Evolutionary conservation across 2,888 invertebrate species (phyloP), one percentile per base, ranked within the genome.

Genomic region (Norana najaformis): DNA sequence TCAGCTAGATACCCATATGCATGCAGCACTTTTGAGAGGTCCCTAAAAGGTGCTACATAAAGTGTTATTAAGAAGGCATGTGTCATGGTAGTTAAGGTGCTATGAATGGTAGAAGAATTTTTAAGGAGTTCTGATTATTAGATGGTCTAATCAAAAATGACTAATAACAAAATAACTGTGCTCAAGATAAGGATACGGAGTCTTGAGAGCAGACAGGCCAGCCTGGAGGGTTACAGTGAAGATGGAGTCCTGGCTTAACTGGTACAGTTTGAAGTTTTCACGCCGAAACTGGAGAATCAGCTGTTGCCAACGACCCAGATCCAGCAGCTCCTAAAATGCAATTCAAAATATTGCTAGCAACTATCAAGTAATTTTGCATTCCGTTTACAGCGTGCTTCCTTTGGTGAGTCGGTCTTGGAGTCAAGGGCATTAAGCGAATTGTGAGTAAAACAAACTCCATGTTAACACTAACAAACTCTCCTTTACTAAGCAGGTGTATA

Each of bases 201-300:
- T 98, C 95, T 99, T 99, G 90, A 99, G 96, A 53, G 99, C 98
- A 35, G 98, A 98, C 36, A 99, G 96, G 0, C 99, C 99, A 89
- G 98, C 97, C 94, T 98, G 98, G 91, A 98, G 96, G 41, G 97
- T 97, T 3, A 98, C 98, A 69, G 98, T 97, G 94, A 99, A 97
- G 89, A 98, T 97, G 47, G 98, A 97, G 93, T 97, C 97, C 90
- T 97, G 96, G 90, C 98, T 97, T 83, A 99, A 96, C 95, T 99
- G 99, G 95, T 98, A 98, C 92, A 99, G 96, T 91, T 98, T 96
- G 94, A 97, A 98, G 95, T 99, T 98, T 95, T 98, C 99, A 93
- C 97, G 96, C 83, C 98, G 96, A 95, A 99, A 99, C 95, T 98
- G 97, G 92, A 96, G 96, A 92, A 98, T 97, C 91, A 99, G 96